Percentiles rank a stretch among this genome's conserved stretches.
Evolutionary conservation across 2,888 invertebrate genomes (phyloP).

Genomic region (Patella ulyssiponensis): DNA sequence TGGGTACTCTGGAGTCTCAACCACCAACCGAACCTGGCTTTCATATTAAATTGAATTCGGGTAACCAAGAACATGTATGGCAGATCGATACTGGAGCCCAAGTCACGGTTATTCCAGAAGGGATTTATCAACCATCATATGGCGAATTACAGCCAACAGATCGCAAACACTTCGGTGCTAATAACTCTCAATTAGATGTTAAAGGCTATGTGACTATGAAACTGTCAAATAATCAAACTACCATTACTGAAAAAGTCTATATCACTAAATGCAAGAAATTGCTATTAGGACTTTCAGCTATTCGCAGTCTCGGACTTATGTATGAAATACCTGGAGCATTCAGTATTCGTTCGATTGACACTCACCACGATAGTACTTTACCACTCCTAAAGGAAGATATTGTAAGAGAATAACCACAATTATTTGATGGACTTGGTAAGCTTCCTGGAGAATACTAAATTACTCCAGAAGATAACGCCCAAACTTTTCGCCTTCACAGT

Average conservation of each 20-base stretch:
- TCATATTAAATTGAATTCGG: neutral
- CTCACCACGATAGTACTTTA: neutral
- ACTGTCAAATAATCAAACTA: too few relatives aligned
- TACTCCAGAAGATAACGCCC: neutral
- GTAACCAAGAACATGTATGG: neutral
- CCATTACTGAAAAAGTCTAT: neutral
- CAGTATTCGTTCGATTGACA: neutral
- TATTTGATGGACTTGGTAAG: too few relatives aligned
- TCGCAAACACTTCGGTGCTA: too few relatives aligned
- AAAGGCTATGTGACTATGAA: too few relatives aligned
- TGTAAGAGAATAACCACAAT: neutral
- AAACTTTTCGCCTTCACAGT: neutral
- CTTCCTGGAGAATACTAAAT: conserved; percentile 3
- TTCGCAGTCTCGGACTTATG: neutral
- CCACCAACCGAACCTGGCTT: neutral
- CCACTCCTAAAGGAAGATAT: conserved; percentile 15
- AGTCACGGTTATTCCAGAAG: neutral
- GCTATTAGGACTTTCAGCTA: neutral
- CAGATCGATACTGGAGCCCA: neutral
- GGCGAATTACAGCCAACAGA: neutral
- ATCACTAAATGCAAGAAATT: neutral
- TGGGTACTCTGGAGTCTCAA: neutral
- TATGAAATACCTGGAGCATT: neutral
- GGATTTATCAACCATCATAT: neutral
- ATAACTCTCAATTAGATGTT: too few relatives aligned